These are phyloP conservation scores for Panonychus citri DNA, from an alignment of 1,140 invertebrate species.

Conservation along the genomic window DNA sequence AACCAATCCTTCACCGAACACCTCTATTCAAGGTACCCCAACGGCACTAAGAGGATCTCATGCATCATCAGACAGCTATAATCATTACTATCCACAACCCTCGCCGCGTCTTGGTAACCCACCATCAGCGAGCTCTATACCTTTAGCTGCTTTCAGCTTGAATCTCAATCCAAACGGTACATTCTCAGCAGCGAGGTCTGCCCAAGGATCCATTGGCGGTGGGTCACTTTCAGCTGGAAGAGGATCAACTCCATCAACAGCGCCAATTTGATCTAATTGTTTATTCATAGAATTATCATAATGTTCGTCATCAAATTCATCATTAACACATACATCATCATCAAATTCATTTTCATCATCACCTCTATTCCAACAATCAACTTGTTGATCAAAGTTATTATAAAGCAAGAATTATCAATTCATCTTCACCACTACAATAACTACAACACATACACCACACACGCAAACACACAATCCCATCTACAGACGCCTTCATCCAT, in stretches of 20 bases:
- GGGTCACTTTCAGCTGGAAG: neutral
- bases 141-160: neutral
- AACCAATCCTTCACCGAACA: conserved; percentile 1
- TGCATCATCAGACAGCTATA: neutral
- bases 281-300: neutral
- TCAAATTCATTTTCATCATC: too few relatives aligned
- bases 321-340: too few relatives aligned
- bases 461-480: too few relatives aligned
- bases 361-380: too few relatives aligned
- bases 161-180: conserved; percentile 1
- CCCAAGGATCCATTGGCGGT: neutral
- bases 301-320: too few relatives aligned
- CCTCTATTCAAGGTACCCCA: neutral
- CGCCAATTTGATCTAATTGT: neutral
- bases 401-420: too few relatives aligned
- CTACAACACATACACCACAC: too few relatives aligned
- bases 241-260: conserved; percentile 2
- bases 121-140: neutral
- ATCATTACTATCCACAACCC: neutral
- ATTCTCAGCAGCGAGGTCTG: neutral
- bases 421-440: too few relatives aligned
- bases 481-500: too few relatives aligned
- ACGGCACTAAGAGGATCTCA: neutral
- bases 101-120: neutral
- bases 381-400: too few relatives aligned